A percentile compares a stretch with the other conserved stretches of the same genome.
These are phyloP conservation scores for Serrognathus titanus DNA, from an alignment of 2,888 invertebrate genomes.

Conservation along the genomic window DNA sequence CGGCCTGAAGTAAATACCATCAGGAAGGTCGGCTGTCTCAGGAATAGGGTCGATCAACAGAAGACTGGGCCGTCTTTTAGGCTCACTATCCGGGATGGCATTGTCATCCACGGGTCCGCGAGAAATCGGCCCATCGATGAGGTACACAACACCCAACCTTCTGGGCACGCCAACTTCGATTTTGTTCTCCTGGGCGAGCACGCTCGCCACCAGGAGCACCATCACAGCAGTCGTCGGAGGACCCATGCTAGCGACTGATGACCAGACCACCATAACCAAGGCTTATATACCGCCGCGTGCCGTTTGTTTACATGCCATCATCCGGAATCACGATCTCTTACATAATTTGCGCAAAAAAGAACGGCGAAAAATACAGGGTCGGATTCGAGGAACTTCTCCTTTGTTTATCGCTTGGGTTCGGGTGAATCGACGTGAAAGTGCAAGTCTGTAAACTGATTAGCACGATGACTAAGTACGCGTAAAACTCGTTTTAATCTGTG, in stretches of 20 bases:
- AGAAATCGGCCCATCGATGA: constrained; percentile 25
- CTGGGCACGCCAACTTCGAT: constrained; percentile 6
- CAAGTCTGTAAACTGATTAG: no score
- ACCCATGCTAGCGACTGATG: constrained; percentile 18
- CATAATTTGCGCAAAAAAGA: neutral
- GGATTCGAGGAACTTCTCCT: neutral
- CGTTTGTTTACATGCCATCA: constrained; percentile 3
- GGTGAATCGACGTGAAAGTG: no score
- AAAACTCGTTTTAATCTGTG: neutral
- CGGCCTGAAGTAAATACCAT: constrained; percentile 44
- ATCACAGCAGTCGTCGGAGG: constrained; percentile 9
- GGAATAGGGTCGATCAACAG: constrained; percentile 28
- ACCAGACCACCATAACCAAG: neutral
- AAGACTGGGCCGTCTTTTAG: constrained; percentile 13
- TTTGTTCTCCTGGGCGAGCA: constrained; percentile 5
- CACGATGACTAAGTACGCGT: no score
- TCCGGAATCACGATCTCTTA: constrained; percentile 15
- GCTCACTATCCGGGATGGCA: constrained; percentile 24
- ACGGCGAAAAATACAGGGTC: constrained; percentile 1
- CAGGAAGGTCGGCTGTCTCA: constrained; percentile 33
- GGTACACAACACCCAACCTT: constrained; percentile 34
- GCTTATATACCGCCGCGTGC: constrained; percentile 4
- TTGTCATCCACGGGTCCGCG: constrained; percentile 23
- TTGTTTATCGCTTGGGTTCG: no score
- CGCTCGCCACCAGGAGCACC: constrained; percentile 9